Base-by-base conservation (phyloP, 2,888 invertebrate genomes). In the Poecilobothrus nobilitatus region DNA sequence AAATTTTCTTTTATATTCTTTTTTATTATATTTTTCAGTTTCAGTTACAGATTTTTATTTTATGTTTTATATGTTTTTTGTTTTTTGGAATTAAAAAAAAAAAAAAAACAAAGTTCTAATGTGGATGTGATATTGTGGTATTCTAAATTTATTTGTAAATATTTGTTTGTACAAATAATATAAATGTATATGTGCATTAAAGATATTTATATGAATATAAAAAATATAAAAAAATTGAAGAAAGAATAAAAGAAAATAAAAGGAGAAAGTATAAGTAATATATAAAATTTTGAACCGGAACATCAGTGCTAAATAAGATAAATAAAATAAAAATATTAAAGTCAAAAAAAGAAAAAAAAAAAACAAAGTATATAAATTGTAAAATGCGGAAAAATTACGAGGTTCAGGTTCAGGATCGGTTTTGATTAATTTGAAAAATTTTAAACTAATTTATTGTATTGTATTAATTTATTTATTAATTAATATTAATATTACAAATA, bases 251-350 rank as follows among this genome's bases (percentile, higher is more conserved):
- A 12, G 2, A 8, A 10, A 12, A 37, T 2, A 37, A 4, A 10
- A 37, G 8, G 37, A 37, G 37, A 53, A 53, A 53, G 53, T 6
- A 12, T 10, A 53, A 18, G 15, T 53, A 53, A n/a, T 53, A 53
- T n/a, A 53, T 53, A 53, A 53, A 53, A 53, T 18, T 53, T 53
- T 53, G 53, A 53, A 53, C 53, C 18, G 53, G 53, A 53, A 53
- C 53, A 53, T 53, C 18, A 53, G 18, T 53, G 53, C 53, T 53
- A 18, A 53, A 53, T 53, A 53, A 53, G 53, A 53, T 53, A 53
- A 53, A 53, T 53, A 53, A 53, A 18, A 53, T 6, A 53, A n/a
- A 18, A 5, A 18, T 3, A 53, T 18, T 18, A 37, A 37, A 12
- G 37, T 10, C 7, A 53, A 53, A 18, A 9, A 9, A 53, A 53